Conservation (phyloP, 2,797 vertebrate species). For the Diceros bicornis region DNA sequence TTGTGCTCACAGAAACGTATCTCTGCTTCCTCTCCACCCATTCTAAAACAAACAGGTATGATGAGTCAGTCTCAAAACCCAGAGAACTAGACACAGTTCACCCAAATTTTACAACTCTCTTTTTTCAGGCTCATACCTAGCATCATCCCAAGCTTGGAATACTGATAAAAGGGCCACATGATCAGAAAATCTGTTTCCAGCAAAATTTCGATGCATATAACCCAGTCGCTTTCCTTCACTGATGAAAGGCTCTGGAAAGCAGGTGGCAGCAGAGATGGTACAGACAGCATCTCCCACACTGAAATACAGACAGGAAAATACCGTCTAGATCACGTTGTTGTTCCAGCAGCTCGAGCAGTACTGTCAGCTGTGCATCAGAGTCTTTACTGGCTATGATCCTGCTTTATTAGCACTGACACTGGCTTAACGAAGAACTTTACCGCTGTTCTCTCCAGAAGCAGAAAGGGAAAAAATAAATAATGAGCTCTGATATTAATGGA, state of each 20-base stretch:
- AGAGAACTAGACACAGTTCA: neutral
- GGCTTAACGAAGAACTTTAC: neutral
- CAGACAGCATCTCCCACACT: constrained; percentile 97
- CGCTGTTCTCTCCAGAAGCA: neutral
- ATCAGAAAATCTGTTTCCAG: constrained; percentile 96
- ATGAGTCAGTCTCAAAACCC: neutral
- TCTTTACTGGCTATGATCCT: neutral
- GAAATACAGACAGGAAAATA: constrained; percentile 69
- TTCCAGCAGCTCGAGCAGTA: neutral
- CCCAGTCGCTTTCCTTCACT: constrained; percentile 96
- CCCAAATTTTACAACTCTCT: neutral
- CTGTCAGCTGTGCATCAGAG: neutral
- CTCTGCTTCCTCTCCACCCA: constrained; percentile 97
- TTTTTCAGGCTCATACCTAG: constrained; percentile 90
- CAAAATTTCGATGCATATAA: constrained; percentile 96
- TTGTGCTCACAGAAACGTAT: constrained; percentile 98
- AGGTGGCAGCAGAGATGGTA: constrained; percentile 97
- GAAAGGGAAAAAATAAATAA: neutral
- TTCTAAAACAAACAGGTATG: constrained; percentile 89
- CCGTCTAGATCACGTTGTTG: neutral
- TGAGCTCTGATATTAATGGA: neutral
- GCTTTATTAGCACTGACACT: neutral
- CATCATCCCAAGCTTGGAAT: constrained; percentile 98
- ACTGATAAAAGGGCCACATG: constrained; percentile 96
- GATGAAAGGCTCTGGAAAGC: constrained; percentile 97